Evolutionary conservation across 2,113 vertebrate species (phyloP).

Genomic region (Stigmatopora argus): DNA sequence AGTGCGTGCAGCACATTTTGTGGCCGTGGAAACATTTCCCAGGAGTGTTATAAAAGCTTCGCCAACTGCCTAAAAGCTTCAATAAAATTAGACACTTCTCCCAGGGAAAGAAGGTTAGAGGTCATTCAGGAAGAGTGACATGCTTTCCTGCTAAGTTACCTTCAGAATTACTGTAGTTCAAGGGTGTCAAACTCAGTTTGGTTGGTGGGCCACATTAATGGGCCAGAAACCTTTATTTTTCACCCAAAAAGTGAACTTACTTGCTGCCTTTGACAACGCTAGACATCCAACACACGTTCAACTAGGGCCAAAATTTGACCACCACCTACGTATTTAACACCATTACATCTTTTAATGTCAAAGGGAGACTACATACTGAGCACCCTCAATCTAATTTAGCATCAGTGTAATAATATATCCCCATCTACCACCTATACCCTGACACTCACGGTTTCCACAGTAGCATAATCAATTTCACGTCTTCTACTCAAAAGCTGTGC

Average conservation of each 20-base stretch:
- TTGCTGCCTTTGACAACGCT: too few species aligned
- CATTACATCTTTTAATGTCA: background rate
- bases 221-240: background rate
- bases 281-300: background rate
- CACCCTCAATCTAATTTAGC: background rate
- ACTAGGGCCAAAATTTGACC: background rate
- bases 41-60: background rate
- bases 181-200: too few species aligned
- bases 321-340: background rate
- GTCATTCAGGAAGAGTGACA: background rate
- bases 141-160: background rate
- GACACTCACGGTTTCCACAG: too few species aligned
- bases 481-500: too few species aligned
- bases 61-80: constrained; percentile 26
- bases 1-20: constrained; percentile 1
- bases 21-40: constrained; percentile 16
- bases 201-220: background rate
- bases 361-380: background rate
- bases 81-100: constrained; percentile 4
- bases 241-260: too few species aligned
- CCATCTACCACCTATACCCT: too few species aligned
- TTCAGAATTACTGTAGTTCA: background rate
- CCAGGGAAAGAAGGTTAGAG: constrained; percentile 1
- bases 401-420: too few species aligned
- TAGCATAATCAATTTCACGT: too few species aligned